Conservation (phyloP, 1,140 invertebrate genomes). For the Drosophila busckii region DNA sequence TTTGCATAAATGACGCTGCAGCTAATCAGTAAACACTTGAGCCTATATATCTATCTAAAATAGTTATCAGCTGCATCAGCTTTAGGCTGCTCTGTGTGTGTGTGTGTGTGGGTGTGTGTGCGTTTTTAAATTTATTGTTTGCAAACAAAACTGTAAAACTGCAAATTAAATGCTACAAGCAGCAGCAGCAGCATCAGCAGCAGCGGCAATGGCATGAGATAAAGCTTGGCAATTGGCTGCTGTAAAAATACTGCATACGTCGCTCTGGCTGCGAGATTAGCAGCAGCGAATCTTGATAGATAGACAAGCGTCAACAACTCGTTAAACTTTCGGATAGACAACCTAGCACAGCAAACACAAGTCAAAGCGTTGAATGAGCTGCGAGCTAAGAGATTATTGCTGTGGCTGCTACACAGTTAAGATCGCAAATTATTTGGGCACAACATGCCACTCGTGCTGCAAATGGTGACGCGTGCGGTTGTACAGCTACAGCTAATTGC, state of each 20-base stretch:
- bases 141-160: constrained; percentile 31
- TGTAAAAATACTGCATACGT: constrained; percentile 9
- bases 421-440: constrained; percentile 35
- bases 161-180: constrained; percentile 37
- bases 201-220: constrained; percentile 7
- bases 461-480: constrained; percentile 45
- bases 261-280: too few relatives aligned
- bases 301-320: too few relatives aligned
- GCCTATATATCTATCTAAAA: too few relatives aligned
- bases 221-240: constrained; percentile 13
- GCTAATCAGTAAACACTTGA: too few relatives aligned
- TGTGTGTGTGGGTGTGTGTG: neutral
- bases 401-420: constrained; percentile 39
- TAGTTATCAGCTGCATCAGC: neutral
- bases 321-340: too few relatives aligned
- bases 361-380: too few relatives aligned
- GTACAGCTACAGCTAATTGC: constrained; percentile 46
- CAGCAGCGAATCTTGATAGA: too few relatives aligned
- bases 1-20: too few relatives aligned
- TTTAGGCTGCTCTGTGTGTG: neutral
- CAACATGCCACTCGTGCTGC: constrained; percentile 56
- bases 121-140: constrained; percentile 35
- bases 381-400: neutral
- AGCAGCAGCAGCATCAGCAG: constrained; percentile 38
- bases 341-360: too few relatives aligned